Evolutionary conservation across 2,113 vertebrate species (phyloP), one percentile per base, ranked within the genome.

Genomic region (Podarcis muralis): DNA sequence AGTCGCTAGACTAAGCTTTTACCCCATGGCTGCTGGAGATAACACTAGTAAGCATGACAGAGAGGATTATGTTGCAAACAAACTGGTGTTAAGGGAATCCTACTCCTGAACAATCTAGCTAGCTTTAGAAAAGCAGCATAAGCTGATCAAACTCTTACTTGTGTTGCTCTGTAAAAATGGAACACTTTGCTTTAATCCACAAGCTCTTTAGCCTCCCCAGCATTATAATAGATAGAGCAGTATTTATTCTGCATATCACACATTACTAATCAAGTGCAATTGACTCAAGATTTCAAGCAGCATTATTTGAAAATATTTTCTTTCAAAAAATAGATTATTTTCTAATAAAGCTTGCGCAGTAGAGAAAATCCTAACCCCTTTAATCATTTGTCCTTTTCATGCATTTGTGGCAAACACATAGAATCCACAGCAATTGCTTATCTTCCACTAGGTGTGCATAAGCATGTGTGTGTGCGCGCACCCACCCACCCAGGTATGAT

Each of bases 51-150:
- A 83, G 81, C 40, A 84, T 57, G 83, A 76, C 32, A 88, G 22
- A 89, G 16, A 88, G 20, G 40, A 84, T 85, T n/a, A 6, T 25
- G 37, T 83, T 85, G 87, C 27, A 92, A 69, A 82, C 84, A 83
- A 87, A 75, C 40, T 75, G 12, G 27, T 85, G 0, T 43, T 88
- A 90, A 81, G 3, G 30, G 4, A 78, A 75, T 88, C 87, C 23
- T 89, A 75, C 69, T 89, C 37, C 15, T 77, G 65, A 81, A 87
- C 15, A 77, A 53, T 35, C 62, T 57, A 69, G 23, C 35, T 53
- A 72, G 68, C 48, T 30, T 84, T 90, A 71, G 4, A 68, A 78
- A 48, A 89, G 65, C 69, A 83, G 4, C 7, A 57, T 18, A 84
- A 86, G 65, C 75, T 65, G 90, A 90, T 80, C 8, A 91, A 80